Conservation (phyloP, 2,888 invertebrate genomes). For the Andrena minutula region DNA sequence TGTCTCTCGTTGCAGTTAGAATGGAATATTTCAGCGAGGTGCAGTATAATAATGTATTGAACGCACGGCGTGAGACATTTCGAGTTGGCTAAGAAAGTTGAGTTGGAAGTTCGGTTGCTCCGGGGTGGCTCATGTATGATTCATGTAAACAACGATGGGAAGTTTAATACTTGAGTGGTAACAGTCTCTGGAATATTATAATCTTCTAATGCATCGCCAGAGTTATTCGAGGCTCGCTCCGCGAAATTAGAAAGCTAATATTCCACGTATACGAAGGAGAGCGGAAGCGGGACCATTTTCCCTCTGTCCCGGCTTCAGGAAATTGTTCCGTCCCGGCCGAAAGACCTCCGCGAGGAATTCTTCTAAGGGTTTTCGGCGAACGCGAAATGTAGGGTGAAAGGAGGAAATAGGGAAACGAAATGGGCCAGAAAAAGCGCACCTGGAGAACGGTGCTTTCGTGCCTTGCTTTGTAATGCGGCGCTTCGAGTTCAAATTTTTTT, state of each 20-base stretch:
- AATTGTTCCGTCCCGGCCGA: slow-evolving; percentile 47
- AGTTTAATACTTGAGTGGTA: neutral
- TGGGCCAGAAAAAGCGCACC: slow-evolving; percentile 40
- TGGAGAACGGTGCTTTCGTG: slow-evolving; percentile 29
- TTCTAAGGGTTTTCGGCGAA: slow-evolving; percentile 41
- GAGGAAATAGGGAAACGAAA: slow-evolving; percentile 42
- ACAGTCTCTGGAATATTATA: neutral
- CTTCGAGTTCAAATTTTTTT: neutral
- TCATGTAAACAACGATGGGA: too few relatives aligned
- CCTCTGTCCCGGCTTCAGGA: slow-evolving; percentile 16
- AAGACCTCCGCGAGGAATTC: slow-evolving; percentile 48
- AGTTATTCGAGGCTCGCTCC: slow-evolving; percentile 21
- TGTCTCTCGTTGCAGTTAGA: too few relatives aligned
- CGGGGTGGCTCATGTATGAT: too few relatives aligned
- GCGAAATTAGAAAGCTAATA: slow-evolving; percentile 38
- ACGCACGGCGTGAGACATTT: too few relatives aligned
- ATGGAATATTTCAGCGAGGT: too few relatives aligned
- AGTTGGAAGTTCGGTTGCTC: too few relatives aligned
- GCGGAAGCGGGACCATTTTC: slow-evolving; percentile 5
- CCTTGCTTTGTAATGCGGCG: slow-evolving; percentile 32
- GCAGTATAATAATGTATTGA: too few relatives aligned
- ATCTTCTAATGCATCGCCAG: neutral
- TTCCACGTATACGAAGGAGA: slow-evolving; percentile 8
- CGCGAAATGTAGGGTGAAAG: slow-evolving; percentile 33
- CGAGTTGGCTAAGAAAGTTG: too few relatives aligned